These are phyloP conservation scores for Sardina pilchardus DNA, from an alignment of 2,113 vertebrate species.

Conservation along the genomic window DNA sequence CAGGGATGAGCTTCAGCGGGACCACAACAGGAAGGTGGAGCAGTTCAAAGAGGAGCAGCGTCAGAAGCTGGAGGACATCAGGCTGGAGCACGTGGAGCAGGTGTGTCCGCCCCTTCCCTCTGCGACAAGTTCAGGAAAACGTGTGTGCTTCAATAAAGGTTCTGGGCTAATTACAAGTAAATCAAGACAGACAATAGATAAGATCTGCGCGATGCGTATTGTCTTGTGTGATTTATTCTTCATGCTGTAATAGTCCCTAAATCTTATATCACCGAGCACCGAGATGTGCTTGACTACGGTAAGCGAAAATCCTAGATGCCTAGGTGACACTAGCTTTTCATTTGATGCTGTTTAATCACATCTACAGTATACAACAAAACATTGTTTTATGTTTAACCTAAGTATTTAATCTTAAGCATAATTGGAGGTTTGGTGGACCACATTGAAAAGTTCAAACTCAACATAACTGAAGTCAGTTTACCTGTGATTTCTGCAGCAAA, in stretches of 20 bases:
- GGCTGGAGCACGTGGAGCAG: conserved; percentile 13
- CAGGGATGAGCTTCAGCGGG: background rate
- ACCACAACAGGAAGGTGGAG: background rate
- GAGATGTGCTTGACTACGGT: background rate
- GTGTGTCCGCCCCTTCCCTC: background rate
- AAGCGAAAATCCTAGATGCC: background rate
- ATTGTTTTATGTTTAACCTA: too few species aligned
- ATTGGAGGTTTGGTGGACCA: too few species aligned
- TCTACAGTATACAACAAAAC: background rate
- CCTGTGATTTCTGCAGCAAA: too few species aligned
- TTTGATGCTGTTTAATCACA: background rate
- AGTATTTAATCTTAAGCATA: too few species aligned
- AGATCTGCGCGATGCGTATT: background rate
- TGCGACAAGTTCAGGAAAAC: background rate
- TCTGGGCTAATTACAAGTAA: background rate
- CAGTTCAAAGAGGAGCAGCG: background rate
- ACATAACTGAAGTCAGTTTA: too few species aligned
- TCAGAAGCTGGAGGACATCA: conserved; percentile 13
- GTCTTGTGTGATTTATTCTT: background rate
- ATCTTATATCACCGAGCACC: background rate
- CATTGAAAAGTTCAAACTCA: too few species aligned
- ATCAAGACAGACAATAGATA: background rate
- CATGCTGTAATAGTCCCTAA: background rate
- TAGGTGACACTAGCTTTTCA: background rate
- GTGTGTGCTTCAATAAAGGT: background rate